phyloP scores from a whole-genome alignment of 2,888 invertebrate species.

The Chaetogeoica ovagalla region DNA sequence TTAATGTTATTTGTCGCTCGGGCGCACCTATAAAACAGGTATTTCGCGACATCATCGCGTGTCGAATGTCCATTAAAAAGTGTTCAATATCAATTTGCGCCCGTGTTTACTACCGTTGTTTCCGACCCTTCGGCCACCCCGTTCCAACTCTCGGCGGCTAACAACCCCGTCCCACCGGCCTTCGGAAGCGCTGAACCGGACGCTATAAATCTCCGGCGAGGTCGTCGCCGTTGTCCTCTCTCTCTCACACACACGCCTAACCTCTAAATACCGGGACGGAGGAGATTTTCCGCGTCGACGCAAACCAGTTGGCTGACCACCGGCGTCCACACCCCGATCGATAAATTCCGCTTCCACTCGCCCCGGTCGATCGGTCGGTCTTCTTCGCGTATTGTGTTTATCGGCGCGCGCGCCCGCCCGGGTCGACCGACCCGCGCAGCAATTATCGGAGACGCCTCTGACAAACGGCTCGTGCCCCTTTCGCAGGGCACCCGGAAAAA shows the following conservation, averaged over 20 bases:
- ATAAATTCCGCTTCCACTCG: neutral
- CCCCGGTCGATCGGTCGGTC: neutral
- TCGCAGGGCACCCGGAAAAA: neutral
- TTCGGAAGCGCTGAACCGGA: constrained; percentile 34
- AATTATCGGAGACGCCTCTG: constrained; percentile 51
- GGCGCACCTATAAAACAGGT: too few relatives aligned
- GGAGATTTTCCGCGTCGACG: constrained; percentile 7
- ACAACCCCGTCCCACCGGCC: neutral
- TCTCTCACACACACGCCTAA: neutral
- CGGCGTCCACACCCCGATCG: constrained; percentile 43
- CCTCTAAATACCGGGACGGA: neutral
- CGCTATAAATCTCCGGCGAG: constrained; percentile 38
- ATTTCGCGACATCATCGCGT: neutral
- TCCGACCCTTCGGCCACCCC: constrained; percentile 35
- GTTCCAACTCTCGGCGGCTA: too few relatives aligned
- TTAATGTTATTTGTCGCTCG: too few relatives aligned
- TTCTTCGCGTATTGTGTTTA: too few relatives aligned
- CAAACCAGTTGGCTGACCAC: constrained; percentile 38
- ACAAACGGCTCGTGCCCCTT: constrained; percentile 38
- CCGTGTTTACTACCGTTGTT: constrained; percentile 41
- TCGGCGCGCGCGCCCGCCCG: neutral
- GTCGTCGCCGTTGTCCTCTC: too few relatives aligned
- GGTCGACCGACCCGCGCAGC: constrained; percentile 26
- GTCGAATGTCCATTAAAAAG: constrained; percentile 51
- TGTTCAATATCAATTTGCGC: constrained; percentile 52